Evolutionary conservation across 1,140 invertebrate genomes (phyloP).

Genomic region (Drosophila kurseongensis): DNA sequence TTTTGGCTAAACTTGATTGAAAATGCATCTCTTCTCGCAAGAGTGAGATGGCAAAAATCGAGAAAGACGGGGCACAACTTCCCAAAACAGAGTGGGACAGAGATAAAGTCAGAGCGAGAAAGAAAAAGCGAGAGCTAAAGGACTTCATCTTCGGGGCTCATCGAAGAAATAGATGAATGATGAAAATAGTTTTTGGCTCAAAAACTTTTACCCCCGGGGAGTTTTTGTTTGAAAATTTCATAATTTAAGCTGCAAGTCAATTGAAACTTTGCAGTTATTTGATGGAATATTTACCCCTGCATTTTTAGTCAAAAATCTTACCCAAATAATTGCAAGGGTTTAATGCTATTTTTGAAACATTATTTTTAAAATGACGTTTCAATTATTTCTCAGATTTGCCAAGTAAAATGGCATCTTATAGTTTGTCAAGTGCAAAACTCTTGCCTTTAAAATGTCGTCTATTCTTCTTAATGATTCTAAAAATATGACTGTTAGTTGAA

Average conservation of each 20-base stretch:
- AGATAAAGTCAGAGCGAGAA: not conserved
- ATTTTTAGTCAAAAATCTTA: no score
- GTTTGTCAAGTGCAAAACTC: no score
- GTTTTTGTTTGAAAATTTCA: slow-evolving; percentile 11
- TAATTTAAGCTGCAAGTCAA: slow-evolving; percentile 18
- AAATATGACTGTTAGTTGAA: not conserved
- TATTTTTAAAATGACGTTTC: no score
- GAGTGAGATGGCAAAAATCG: not conserved
- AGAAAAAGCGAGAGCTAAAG: not conserved
- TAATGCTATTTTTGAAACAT: no score
- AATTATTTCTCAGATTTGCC: no score
- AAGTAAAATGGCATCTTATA: no score
- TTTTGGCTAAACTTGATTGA: slow-evolving; percentile 54
- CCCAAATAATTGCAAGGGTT: no score
- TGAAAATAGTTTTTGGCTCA: slow-evolving; percentile 7
- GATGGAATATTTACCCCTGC: no score
- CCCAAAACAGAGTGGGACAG: not conserved
- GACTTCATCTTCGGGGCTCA: slow-evolving; percentile 4
- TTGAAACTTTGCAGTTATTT: slow-evolving; percentile 3
- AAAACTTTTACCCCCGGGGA: slow-evolving; percentile 6
- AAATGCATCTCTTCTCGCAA: slow-evolving; percentile 12
- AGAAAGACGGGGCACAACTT: not conserved
- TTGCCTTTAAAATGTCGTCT: no score
- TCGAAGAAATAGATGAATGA: slow-evolving; percentile 3
- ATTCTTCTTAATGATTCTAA: not conserved